phyloP scores from a whole-genome alignment of 2,113 vertebrate species.

The Falcunculus frontatus region DNA sequence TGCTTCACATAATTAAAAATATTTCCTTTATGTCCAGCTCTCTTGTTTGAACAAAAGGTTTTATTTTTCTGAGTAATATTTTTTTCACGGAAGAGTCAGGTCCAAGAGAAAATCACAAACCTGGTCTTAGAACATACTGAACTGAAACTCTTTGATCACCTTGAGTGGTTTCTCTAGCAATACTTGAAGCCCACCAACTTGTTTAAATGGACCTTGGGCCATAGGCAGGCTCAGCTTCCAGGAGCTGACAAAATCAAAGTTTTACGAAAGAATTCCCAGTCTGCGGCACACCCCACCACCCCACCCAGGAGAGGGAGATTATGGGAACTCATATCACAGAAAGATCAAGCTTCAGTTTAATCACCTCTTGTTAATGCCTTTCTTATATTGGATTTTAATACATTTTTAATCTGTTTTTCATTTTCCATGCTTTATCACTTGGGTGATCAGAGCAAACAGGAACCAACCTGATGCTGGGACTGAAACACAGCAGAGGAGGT shows the following conservation, averaged over 20 bases:
- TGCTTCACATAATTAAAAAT: not conserved
- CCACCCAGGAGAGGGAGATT: slow-evolving; percentile 27
- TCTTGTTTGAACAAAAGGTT: not conserved
- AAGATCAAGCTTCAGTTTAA: slow-evolving; percentile 48
- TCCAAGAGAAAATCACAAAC: not conserved
- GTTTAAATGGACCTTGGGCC: not conserved
- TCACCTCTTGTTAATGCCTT: slow-evolving; percentile 34
- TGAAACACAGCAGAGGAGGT: not conserved
- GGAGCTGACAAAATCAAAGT: slow-evolving; percentile 41
- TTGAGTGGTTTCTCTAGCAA: not conserved
- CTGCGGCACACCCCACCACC: not conserved
- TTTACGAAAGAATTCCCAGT: slow-evolving; percentile 34
- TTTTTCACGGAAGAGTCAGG: not conserved
- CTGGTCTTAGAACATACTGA: not conserved
- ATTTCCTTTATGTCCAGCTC: not conserved
- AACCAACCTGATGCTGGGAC: slow-evolving; percentile 41
- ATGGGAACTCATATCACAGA: slow-evolving; percentile 38
- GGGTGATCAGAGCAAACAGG: slow-evolving; percentile 23
- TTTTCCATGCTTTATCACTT: slow-evolving; percentile 36
- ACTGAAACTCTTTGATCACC: not conserved
- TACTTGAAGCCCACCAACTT: not conserved
- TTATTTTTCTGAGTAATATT: not conserved
- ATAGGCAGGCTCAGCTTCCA: not conserved
- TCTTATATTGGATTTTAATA: slow-evolving; percentile 64
- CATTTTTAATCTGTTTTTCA: slow-evolving; percentile 62